Evolutionary conservation across 2,797 vertebrate species (phyloP), one percentile per base, ranked within the genome.

Genomic region (Loriculus beryllinus): DNA sequence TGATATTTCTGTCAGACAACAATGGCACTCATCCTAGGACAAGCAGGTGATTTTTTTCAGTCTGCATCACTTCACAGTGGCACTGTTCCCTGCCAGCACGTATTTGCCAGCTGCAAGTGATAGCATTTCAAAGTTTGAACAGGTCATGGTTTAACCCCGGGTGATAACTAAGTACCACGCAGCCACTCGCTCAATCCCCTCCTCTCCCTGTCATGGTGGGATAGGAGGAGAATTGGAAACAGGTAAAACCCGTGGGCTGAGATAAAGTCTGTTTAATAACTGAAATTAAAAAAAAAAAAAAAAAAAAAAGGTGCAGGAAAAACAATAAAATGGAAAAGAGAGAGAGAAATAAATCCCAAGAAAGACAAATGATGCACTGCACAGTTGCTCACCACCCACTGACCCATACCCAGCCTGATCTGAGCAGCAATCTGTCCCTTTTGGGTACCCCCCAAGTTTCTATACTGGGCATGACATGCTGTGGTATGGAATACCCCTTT

Each of bases 1-100:
- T 42, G 4, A 18, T 3, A 4, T 84, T 95, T 95, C 81, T 3
- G 0, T 45, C 91, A 74, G 83, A 74, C 71, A 94, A 70, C 8
- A 4, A 40, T 86, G 91, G 85, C 92, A 69, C 40, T 56, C 71
- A 49, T 82, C 89, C 91, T 74, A 79, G 77, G 37, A 91, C 19
- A 74, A 90, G 63, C 89, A 95, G 95, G 96, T 95, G 92, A 86
- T 74, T 90, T 89, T 94, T 90, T 65, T 92, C 72, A 78, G 54
- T 21, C 63, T 75, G 48, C 82, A 86, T 54, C 67, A 70, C 79
- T 92, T 93, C 65, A 47, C 1, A 0, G 45, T 74, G 80, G 87
- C 87, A 47, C 33, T 11, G 23, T 23, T 95, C 77, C 87, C 59
- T 68, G 77, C 63, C 64, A 35, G 40, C 4, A 20, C 47, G 1